A percentile compares a stretch with the other conserved stretches of the same genome.
Conservation (phyloP, 1,140 invertebrate species). For the Globodera rostochiensis region DNA sequence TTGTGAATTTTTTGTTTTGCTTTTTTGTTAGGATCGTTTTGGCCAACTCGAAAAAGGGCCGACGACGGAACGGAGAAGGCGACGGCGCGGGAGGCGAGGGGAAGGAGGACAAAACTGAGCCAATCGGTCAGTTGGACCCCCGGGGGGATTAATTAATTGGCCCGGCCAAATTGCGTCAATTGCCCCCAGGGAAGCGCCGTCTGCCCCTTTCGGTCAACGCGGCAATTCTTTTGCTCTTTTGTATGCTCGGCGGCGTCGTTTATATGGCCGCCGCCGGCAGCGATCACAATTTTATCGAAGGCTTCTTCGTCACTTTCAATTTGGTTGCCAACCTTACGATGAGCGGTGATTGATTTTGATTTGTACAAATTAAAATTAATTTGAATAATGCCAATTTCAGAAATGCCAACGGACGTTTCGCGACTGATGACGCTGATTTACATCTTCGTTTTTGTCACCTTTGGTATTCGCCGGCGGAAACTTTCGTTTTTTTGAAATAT, state of each 20-base stretch:
- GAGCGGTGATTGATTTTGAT: constrained; percentile 38
- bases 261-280: constrained; percentile 60
- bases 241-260: constrained; percentile 63
- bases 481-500: constrained; percentile 34
- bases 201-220: constrained; percentile 64
- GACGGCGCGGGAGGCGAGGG: neutral
- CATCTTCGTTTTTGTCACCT: constrained; percentile 63
- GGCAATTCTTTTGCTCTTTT: constrained; percentile 62
- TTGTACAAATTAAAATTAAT: neutral
- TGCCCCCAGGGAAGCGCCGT: constrained; percentile 41
- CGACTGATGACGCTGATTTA: constrained; percentile 60
- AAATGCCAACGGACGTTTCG: constrained; percentile 63
- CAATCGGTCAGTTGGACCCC: constrained; percentile 11
- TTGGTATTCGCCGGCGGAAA: constrained; percentile 42
- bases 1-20: no score
- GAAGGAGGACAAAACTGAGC: neutral
- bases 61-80: neutral
- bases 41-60: constrained; percentile 6
- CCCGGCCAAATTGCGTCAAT: neutral
- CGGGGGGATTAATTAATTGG: no score
- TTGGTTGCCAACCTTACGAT: constrained; percentile 63
- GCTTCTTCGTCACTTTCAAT: constrained; percentile 65
- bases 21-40: neutral
- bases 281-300: constrained; percentile 35
- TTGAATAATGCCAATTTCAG: neutral